Conservation (phyloP, 2,113 vertebrate species). For the Polypterus bichir region DNA sequence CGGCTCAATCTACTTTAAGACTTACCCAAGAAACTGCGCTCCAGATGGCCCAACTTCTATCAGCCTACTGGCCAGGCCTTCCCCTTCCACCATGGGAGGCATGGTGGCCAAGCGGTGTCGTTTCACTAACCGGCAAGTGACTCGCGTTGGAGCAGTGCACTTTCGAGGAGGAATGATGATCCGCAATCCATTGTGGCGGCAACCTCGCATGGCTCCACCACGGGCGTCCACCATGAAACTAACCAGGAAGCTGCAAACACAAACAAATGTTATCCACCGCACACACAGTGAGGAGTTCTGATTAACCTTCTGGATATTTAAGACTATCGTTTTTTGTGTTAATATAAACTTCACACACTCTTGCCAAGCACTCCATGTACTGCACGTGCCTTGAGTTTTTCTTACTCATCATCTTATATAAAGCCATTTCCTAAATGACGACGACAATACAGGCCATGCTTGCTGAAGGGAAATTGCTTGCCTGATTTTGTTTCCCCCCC, state of each 20-base stretch:
- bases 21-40: constrained; percentile 97
- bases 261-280: not conserved
- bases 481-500: too few species aligned
- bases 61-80: constrained; percentile 82
- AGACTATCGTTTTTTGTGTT: too few species aligned
- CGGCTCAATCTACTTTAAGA: constrained; percentile 11
- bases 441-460: too few species aligned
- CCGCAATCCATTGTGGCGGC: constrained; percentile 84
- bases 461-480: too few species aligned
- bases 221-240: constrained; percentile 98
- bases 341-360: too few species aligned
- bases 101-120: constrained; percentile 88
- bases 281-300: too few species aligned
- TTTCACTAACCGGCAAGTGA: constrained; percentile 91
- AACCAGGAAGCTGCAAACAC: constrained; percentile 78
- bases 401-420: too few species aligned
- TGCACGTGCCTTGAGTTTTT: too few species aligned
- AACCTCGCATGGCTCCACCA: constrained; percentile 90
- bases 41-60: constrained; percentile 93
- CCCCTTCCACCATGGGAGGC: constrained; percentile 93
- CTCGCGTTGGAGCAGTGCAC: constrained; percentile 84
- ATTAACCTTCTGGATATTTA: too few species aligned
- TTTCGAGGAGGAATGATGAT: constrained; percentile 90
- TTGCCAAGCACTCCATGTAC: too few species aligned
- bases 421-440: too few species aligned